A percentile compares a stretch with the other conserved stretches of the same genome.
These are phyloP conservation scores for Labrus mixtus DNA, from an alignment of 2,113 vertebrate species.

Conservation along the genomic window DNA sequence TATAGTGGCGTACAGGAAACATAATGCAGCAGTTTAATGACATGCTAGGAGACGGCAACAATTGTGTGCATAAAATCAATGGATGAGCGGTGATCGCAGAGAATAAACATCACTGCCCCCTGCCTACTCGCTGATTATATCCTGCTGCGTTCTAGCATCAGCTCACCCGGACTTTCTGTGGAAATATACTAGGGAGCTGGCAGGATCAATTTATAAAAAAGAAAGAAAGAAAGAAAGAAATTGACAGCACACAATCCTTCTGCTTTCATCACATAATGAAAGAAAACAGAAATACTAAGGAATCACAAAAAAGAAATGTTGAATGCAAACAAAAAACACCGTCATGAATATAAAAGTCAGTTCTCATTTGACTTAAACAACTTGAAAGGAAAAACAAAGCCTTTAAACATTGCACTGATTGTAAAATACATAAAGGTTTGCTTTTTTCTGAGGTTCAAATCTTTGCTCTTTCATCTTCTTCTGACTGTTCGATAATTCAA, in stretches of 20 bases:
- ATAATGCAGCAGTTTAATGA: no score
- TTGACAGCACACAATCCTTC: background rate
- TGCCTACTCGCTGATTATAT: no score
- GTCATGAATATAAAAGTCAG: background rate
- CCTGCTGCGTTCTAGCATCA: no score
- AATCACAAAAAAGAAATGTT: background rate
- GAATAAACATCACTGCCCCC: no score
- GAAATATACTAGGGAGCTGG: no score
- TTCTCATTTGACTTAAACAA: background rate
- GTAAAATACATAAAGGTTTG: background rate
- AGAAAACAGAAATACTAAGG: background rate
- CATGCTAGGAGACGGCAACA: no score
- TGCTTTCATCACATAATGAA: background rate
- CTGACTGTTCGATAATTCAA: slow-evolving; percentile 6
- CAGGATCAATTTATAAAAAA: background rate
- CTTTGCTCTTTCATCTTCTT: background rate
- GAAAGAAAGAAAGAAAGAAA: no score
- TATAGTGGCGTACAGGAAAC: no score
- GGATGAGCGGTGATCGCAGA: no score
- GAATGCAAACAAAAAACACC: no score
- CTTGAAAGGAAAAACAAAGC: slow-evolving; percentile 23
- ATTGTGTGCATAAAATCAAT: no score
- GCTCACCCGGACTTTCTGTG: no score
- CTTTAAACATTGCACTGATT: background rate
- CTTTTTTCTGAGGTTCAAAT: background rate